A percentile compares a stretch with the other conserved stretches of the same genome.
phyloP scores from a whole-genome alignment of 2,888 invertebrate genomes.

The Polydrusus tereticollis region DNA sequence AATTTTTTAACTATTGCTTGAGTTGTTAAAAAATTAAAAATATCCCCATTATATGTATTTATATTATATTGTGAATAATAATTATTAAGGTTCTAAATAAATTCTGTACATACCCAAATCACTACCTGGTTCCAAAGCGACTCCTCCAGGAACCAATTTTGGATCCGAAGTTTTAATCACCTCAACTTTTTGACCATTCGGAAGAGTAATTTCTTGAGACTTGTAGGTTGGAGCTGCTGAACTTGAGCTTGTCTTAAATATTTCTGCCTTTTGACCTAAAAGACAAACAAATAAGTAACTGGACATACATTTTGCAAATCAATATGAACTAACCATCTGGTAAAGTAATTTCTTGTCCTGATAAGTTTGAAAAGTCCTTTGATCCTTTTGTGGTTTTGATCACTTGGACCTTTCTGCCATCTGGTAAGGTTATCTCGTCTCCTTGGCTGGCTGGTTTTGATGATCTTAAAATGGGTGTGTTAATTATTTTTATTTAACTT shows the following conservation, averaged over 20 bases:
- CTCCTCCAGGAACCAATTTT: conserved; percentile 71
- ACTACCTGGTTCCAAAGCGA: conserved; percentile 66
- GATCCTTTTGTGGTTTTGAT: conserved; percentile 66
- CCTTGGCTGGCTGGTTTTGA: conserved; percentile 56
- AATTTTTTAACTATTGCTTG: too few relatives aligned
- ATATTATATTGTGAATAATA: too few relatives aligned
- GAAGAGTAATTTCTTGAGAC: conserved; percentile 62
- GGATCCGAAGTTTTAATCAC: conserved; percentile 76
- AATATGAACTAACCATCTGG: conserved; percentile 37
- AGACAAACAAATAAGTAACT: neutral
- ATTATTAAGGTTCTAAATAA: neutral
- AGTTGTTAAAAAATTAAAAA: too few relatives aligned
- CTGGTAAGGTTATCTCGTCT: conserved; percentile 78
- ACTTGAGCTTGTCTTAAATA: conserved; percentile 45
- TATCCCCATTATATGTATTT: too few relatives aligned
- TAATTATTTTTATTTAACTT: neutral
- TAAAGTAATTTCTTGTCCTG: conserved; percentile 38
- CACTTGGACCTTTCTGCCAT: conserved; percentile 81
- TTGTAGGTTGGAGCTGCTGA: conserved; percentile 48
- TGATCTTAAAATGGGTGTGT: conserved; percentile 31
- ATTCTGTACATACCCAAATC: conserved; percentile 53
- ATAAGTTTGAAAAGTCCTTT: conserved; percentile 23
- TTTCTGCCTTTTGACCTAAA: conserved; percentile 45
- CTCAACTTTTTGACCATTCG: conserved; percentile 64
- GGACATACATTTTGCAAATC: neutral